A percentile compares a stretch with the other conserved stretches of the same genome.
phyloP scores from a whole-genome alignment of 2,888 invertebrate genomes.

The Drosophila demipolita region DNA sequence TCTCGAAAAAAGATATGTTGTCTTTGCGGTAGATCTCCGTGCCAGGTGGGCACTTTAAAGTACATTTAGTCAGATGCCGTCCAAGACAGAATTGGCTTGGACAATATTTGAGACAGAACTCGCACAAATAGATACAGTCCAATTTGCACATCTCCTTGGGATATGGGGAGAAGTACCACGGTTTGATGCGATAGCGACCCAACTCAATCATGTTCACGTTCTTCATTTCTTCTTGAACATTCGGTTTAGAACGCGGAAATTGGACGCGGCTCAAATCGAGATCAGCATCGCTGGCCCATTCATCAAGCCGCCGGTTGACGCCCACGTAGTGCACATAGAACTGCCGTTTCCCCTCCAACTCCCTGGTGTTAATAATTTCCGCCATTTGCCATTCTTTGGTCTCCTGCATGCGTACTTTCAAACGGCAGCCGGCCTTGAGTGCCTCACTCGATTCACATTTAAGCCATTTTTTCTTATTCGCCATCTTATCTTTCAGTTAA shows the following conservation, averaged over 20 bases:
- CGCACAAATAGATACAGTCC: slow-evolving; percentile 98
- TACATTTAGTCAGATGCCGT: slow-evolving; percentile 95
- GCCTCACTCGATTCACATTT: slow-evolving; percentile 86
- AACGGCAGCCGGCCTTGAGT: slow-evolving; percentile 95
- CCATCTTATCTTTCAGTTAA: neutral
- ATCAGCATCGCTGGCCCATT: slow-evolving; percentile 98
- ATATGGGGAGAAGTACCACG: slow-evolving; percentile 99
- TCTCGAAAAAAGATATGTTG: slow-evolving; percentile 98
- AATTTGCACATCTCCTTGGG: slow-evolving; percentile 96
- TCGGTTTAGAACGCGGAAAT: slow-evolving; percentile 88
- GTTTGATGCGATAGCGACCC: slow-evolving; percentile 96
- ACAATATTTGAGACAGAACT: slow-evolving; percentile 98
- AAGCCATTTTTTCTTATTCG: neutral
- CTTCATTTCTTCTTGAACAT: slow-evolving; percentile 92
- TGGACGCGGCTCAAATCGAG: slow-evolving; percentile 96
- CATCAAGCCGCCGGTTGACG: slow-evolving; percentile 98
- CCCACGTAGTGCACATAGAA: slow-evolving; percentile 99
- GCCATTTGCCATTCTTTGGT: slow-evolving; percentile 97
- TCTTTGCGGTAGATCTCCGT: slow-evolving; percentile 98
- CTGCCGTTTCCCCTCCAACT: slow-evolving; percentile 88
- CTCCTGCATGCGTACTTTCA: slow-evolving; percentile 97
- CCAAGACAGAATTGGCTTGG: slow-evolving; percentile 97
- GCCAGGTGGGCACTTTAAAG: slow-evolving; percentile 93
- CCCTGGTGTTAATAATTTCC: slow-evolving; percentile 97
- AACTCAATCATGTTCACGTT: slow-evolving; percentile 99